Evolutionary conservation across 2,113 vertebrate species (phyloP).

Genomic region (Zosterops hypoxanthus): DNA sequence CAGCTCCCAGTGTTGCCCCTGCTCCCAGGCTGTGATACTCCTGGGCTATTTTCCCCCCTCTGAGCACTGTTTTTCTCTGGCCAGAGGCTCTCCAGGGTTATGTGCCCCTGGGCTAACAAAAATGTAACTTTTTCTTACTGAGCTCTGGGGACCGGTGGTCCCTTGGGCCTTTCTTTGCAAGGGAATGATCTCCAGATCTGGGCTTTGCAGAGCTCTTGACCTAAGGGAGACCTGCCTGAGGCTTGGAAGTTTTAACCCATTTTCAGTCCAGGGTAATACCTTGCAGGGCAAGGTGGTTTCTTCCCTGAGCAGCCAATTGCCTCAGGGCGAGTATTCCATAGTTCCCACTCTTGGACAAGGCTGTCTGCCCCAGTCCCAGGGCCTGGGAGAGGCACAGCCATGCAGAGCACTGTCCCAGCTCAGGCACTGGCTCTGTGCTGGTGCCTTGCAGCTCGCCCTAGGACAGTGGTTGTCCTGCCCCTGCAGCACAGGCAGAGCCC

Average conservation of each 20-base stretch:
- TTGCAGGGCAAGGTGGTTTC: neutral
- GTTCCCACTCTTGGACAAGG: neutral
- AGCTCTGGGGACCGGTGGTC: neutral
- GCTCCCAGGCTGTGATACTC: neutral
- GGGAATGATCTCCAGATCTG: accelerated
- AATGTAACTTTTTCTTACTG: neutral
- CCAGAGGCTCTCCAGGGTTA: neutral
- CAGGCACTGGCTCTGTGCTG: neutral
- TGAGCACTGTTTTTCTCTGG: neutral
- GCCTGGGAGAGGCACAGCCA: neutral
- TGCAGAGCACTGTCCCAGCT: neutral
- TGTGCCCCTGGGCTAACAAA: neutral
- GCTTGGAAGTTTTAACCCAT: neutral
- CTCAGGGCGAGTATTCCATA: accelerated
- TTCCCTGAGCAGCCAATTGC: accelerated
- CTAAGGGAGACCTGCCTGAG: neutral
- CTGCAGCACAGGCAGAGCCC: neutral
- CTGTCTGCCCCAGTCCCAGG: neutral
- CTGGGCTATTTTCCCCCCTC: accelerated
- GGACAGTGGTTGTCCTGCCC: neutral
- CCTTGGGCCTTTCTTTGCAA: neutral
- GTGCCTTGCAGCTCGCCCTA: neutral
- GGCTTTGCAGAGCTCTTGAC: neutral
- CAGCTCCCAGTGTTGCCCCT: neutral
- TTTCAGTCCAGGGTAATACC: neutral